Evolutionary conservation across 2,888 invertebrate species (phyloP), one percentile per base, ranked within the genome.

Genomic region (Heliconius erato): DNA sequence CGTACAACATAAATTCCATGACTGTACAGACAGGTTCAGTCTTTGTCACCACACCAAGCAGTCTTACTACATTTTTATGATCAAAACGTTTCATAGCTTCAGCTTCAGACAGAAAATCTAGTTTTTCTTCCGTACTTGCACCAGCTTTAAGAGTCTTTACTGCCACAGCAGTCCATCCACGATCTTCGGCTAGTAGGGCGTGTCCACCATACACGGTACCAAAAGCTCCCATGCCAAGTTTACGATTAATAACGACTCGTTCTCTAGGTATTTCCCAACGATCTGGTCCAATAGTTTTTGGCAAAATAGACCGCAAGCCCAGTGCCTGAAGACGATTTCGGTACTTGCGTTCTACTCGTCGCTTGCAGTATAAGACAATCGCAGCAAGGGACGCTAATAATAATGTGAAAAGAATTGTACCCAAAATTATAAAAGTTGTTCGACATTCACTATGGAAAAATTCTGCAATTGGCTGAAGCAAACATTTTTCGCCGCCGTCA

Each of bases 1-100:
- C 99, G 91, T 99, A 98, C 65, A 99, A 94, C 98, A 99, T 98
- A 90, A 98, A 98, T 92, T 99, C 99, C 99, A 99, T 99, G 23
- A 99, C 97, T 0, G 98, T 98, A 90, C 98, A 98, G 72, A 99
- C 98, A 0, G 99, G 99, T 89, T 98, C 98, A 72, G 97, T 97
- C 89, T 98, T 97, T 1, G 98, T 98, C 88, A 98, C 98, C 19
- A 99, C 98, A 1, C 98, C 99, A 32, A 99, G 93, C 54, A 99
- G 94, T 87, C 97, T 97, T 23, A 99, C 97, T 80, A 99, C 98
- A 91, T 99, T 99, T 89, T 97, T 97, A 91, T 99, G 99, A 81
- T 98, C 98, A 92, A 99, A 98, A 74, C 98, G 97, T 91, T 99
- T 99, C 99, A 99, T 99, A 35, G 98, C 98, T 91, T 99, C 98